Evolutionary conservation across 2,797 vertebrate genomes (phyloP), one percentile per base, ranked within the genome.

Genomic region (Cheirogaleus major): DNA sequence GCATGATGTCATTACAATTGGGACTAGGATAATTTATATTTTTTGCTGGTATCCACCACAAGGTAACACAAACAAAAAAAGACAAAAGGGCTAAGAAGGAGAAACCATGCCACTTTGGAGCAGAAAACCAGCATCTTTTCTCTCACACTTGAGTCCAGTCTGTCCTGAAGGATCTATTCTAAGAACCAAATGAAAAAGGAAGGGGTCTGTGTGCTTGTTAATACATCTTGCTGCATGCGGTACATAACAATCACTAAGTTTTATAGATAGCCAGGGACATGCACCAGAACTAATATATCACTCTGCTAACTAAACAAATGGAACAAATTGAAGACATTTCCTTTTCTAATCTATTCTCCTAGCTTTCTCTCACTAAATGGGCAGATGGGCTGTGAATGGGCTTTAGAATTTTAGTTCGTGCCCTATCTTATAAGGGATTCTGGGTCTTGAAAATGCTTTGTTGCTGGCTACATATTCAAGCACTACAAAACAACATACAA

Each of bases 391-490:
- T 89, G 6, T 3, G 0, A 11, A 55, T 9, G 2, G 15, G 2
- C 52, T 76, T 72, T 57, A 45, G 35, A 38, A 43, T 63, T 45
- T 13, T 65, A n/a, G n/a, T 20, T 73, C 7, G 13, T 41, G 0
- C 9, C 10, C 4, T 10, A 18, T 80, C 43, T 14, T 20, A 20
- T 13, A 55, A 8, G 18, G 14, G 32, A 61, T 93, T 59, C 43
- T 76, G 23, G 4, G 18, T 73, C 23, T n/a, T 63, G 9, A 69
- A 89, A 86, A 91, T 69, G 35, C 32, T 38, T 91, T 79, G 84
- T 35, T 41, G 15, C 38, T 25, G 73, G 13, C 25, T 87, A 30
- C 43, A 59, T 23, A 65, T 70, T 63, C 43, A 87, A 73, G 32
- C 10, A 11, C 22, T 45, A 22, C 5, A 63, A 90, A 82, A 32